Base-by-base conservation (phyloP, 2,113 vertebrate species). In the Carassius carassius region DNA sequence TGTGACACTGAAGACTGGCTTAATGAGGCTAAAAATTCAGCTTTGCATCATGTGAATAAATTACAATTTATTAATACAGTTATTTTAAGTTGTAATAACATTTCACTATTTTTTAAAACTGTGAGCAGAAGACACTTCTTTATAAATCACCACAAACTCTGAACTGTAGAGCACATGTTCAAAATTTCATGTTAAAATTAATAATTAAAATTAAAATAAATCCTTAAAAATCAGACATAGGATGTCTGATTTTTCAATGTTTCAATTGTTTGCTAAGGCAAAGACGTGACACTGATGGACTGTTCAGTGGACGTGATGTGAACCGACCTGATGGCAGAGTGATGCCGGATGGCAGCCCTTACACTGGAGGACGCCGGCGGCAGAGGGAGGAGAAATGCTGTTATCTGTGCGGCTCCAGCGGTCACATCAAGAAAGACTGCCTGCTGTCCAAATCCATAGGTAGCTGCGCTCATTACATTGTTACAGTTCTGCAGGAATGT, bases 321-420 rank as follows among this genome's bases (percentile, higher is more conserved):
- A 74, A 74, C 72, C 2, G 51, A 77, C 14, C 10, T 13, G 56
- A 60, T 3, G 21, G 56, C 91, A 99, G 97, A 91, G 94, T 98
- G 86, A 99, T 99, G 94, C 98, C 97, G 92, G 99, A 98, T 94
- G 95, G 37, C 96, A 98, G 88, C 94, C 93, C 13, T 94, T 97
- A 92, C 21, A 62, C n/a, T 0, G 76, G 32, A 23, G 19, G 76
- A 12, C 35, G 76, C 12, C 35, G 51, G 29, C 54, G 29, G 1
- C 51, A 60, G 12, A 78, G 16, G 21, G 76, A 78, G 76, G 98
- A 99, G 91, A 93, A 97, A 67, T 96, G 98, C 1, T 99, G 98
- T 88, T 99, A 98, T 90, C 97, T 97, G 92, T 99, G 98, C 78
- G 97, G 98, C 23, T 97, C 97, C 90, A 94, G 95, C 63, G 96